Evolutionary conservation across 1,140 invertebrate genomes (phyloP).

Genomic region (Gonioctena quinquepunctata): DNA sequence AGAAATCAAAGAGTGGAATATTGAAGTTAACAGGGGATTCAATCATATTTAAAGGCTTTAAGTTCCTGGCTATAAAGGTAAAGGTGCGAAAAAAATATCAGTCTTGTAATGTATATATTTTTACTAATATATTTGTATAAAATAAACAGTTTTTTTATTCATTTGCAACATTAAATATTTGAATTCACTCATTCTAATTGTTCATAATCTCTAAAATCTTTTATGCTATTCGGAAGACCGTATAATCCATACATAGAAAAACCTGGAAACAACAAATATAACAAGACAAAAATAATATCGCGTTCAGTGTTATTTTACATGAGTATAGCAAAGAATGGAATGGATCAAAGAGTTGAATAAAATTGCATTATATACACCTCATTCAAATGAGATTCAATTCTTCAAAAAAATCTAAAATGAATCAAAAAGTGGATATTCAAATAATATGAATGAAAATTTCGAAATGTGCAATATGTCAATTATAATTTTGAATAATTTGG

Average conservation of each 20-base stretch:
- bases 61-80: no score
- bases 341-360: neutral
- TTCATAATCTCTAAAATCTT: conserved; percentile 44
- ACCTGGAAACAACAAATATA: conserved; percentile 42
- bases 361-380: neutral
- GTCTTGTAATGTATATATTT: neutral
- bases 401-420: neutral
- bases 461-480: no score
- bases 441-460: no score
- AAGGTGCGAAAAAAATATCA: no score
- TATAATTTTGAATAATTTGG: no score
- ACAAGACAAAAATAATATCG: neutral
- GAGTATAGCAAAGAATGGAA: neutral
- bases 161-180: neutral
- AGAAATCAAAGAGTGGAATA: no score
- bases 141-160: neutral
- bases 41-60: no score
- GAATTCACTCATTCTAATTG: conserved; percentile 35
- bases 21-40: no score
- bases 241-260: conserved; percentile 49
- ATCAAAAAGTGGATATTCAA: neutral
- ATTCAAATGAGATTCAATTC: neutral
- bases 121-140: neutral
- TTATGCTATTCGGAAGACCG: conserved; percentile 50
- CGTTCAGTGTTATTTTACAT: neutral